These are phyloP conservation scores for Drosophila yakuba DNA, from an alignment of 1,140 invertebrate species.

Conservation along the genomic window DNA sequence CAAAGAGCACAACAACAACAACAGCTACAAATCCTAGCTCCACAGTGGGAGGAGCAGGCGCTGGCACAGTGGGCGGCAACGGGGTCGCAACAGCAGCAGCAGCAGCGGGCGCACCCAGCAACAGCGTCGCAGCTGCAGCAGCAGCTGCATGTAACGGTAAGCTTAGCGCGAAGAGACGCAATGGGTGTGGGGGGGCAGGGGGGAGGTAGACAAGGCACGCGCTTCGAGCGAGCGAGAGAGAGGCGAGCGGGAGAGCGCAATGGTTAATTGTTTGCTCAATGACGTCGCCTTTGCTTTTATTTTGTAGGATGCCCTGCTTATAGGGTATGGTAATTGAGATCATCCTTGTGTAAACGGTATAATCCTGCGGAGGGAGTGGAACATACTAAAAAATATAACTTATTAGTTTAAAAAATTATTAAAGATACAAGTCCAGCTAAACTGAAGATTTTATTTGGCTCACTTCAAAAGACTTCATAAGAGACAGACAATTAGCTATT, in stretches of 20 bases:
- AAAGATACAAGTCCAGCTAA: no score
- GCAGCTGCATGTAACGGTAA: slow-evolving; percentile 77
- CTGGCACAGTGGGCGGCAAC: slow-evolving; percentile 19
- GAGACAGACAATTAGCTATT: no score
- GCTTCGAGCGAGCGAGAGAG: slow-evolving; percentile 39
- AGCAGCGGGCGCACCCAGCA: slow-evolving; percentile 59
- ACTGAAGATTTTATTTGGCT: background rate
- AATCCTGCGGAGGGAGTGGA: background rate
- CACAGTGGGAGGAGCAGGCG: slow-evolving; percentile 24
- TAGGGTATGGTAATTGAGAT: slow-evolving; percentile 3
- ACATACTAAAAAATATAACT: no score
- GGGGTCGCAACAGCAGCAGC: slow-evolving; percentile 43
- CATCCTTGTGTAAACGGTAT: background rate
- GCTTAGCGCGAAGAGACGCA: slow-evolving; percentile 29
- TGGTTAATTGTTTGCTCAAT: slow-evolving; percentile 53
- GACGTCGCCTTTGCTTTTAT: slow-evolving; percentile 23
- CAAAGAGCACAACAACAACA: slow-evolving; percentile 18
- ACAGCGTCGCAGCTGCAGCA: slow-evolving; percentile 66
- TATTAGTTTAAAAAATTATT: background rate
- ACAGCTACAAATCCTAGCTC: slow-evolving; percentile 34
- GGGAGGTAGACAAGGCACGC: slow-evolving; percentile 57
- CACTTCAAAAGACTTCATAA: no score
- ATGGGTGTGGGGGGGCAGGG: background rate
- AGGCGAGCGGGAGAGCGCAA: slow-evolving; percentile 22
- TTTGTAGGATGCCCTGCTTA: slow-evolving; percentile 7